phyloP scores from a whole-genome alignment of 1,140 invertebrate species.

The Dreissena polymorpha region DNA sequence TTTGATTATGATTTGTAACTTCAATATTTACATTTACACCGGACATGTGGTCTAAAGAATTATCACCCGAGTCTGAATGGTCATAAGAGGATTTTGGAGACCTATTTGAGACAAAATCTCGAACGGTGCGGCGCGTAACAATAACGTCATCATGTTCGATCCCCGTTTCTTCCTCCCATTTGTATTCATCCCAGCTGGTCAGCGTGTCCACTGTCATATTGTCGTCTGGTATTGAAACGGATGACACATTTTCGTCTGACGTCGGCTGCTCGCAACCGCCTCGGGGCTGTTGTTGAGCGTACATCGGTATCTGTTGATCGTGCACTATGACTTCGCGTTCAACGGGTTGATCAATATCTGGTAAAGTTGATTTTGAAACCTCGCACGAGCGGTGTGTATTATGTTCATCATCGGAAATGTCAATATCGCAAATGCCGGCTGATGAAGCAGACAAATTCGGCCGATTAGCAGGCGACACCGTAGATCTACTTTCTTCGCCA shows the following conservation, averaged over 20 bases:
- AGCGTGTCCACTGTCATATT: conserved; percentile 46
- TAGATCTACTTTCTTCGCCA: not conserved
- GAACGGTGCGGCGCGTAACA: conserved; percentile 56
- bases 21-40: not conserved
- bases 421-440: conserved; percentile 8
- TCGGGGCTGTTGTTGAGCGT: conserved; percentile 7
- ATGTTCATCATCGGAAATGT: conserved; percentile 11
- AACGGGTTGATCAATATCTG: conserved; percentile 9
- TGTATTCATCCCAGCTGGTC: conserved; percentile 62
- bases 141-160: conserved; percentile 56
- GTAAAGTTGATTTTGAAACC: not conserved
- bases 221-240: conserved; percentile 32
- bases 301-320: conserved; percentile 6
- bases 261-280: not conserved
- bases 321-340: not conserved
- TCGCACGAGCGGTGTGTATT: not conserved
- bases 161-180: conserved; percentile 66
- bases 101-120: conserved; percentile 55
- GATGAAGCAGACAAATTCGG: not conserved
- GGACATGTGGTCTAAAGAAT: conserved; percentile 7
- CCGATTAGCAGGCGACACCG: conserved; percentile 24
- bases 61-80: conserved; percentile 1
- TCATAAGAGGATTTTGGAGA: not conserved
- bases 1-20: conserved; percentile 4
- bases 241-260: conserved; percentile 26